Evolutionary conservation across 2,113 vertebrate species (phyloP).

Genomic region (Ornithorhynchus anatinus): DNA sequence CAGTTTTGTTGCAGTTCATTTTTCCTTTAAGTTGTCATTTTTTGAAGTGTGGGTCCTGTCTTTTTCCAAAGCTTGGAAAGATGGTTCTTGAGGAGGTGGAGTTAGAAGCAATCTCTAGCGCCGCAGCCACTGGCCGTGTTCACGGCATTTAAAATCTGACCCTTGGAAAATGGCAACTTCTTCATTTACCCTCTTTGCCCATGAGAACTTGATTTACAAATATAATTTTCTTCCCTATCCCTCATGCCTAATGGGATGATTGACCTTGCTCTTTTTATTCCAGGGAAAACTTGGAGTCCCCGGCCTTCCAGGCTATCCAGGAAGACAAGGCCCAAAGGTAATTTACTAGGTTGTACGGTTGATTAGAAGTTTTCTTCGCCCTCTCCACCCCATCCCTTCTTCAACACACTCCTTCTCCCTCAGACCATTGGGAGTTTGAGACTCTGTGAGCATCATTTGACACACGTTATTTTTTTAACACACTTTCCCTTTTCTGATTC

Average conservation of each 20-base stretch:
- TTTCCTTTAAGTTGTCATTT: no score
- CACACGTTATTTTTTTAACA: accelerated
- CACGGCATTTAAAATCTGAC: no score
- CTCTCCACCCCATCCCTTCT: accelerated
- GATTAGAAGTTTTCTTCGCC: accelerated
- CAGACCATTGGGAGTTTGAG: accelerated
- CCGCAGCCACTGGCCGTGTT: no score
- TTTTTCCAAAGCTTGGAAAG: no score
- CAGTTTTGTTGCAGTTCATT: no score
- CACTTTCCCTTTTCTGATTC: accelerated
- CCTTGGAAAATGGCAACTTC: no score
- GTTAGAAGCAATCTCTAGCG: no score
- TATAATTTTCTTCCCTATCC: background rate
- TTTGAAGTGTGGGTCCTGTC: no score
- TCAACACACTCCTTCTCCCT: background rate
- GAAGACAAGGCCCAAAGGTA: conserved; percentile 97
- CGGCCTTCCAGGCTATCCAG: conserved; percentile 92
- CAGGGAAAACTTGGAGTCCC: conserved; percentile 97
- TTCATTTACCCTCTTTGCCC: no score
- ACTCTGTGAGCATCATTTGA: accelerated
- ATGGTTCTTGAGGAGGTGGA: no score
- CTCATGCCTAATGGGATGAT: background rate
- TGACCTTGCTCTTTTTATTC: background rate
- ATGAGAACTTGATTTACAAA: no score
- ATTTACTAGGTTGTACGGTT: accelerated